Base-by-base conservation (phyloP, 2,113 vertebrate species). In the Ptilonorhynchus violaceus region DNA sequence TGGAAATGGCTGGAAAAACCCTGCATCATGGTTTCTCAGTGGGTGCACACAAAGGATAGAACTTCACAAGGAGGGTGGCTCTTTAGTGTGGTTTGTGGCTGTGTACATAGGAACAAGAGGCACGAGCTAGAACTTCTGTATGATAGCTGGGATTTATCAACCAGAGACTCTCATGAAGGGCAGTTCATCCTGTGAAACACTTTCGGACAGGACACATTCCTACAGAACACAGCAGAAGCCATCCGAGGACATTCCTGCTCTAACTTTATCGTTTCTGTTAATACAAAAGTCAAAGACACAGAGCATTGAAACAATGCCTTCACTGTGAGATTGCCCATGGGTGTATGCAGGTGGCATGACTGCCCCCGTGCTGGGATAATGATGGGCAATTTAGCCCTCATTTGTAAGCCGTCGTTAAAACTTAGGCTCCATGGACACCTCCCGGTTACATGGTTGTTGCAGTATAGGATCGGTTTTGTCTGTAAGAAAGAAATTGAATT, bases 281-380 rank as follows among this genome's bases (percentile, higher is more conserved):
- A 42, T 58, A 37, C 10, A 28, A 44, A 55, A 81, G 28, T 56
- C 49, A 64, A 76, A 90, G 60, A 25, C 35, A 87, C 8, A 37
- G 53, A 76, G 39, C 27, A 11, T 1, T 53, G 75, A 47, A 89
- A 42, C 27, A 59, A 44, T 23, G 41, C 39, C 6, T 53, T 91
- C 33, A 17, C 12, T 0, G 1, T 49, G 53, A 3, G 3, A n/a
- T 64, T 85, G 67, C 59, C 70, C 11, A 5, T 17, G 31, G 41
- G 22, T 28, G 17, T 18, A 30, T 3, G 14, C 63, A 88, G 50
- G 25, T 7, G 7, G 13, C 3, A 1, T 20, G 47, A 41, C 13
- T 88, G 52, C 22, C 64, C 46, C 73, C 50, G 55, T 1, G 0
- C 73, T 74, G 60, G 35, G 11, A 47, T 81, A 63, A 53, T 17